phyloP scores from a whole-genome alignment of 2,888 invertebrate species.

The Conops quadrifasciatus region DNA sequence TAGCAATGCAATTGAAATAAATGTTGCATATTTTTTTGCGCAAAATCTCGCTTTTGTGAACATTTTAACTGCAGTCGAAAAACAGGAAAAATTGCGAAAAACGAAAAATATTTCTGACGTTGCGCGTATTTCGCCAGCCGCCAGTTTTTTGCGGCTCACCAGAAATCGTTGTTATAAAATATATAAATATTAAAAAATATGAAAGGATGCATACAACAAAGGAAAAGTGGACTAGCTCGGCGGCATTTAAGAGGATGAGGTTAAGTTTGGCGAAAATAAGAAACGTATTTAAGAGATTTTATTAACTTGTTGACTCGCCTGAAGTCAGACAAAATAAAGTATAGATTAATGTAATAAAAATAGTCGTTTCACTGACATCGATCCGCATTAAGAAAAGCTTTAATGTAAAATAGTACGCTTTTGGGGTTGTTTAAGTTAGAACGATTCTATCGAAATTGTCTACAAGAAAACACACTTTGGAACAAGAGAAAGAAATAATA shows the following conservation, averaged over 20 bases:
- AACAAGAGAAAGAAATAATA: too few relatives aligned
- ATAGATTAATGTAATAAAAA: neutral
- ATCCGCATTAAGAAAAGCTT: too few relatives aligned
- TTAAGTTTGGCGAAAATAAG: neutral
- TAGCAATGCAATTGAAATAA: constrained; percentile 35
- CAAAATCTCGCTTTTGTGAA: constrained; percentile 13
- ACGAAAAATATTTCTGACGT: constrained; percentile 8
- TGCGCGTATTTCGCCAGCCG: neutral
- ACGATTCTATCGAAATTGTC: too few relatives aligned
- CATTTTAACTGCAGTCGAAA: constrained; percentile 16
- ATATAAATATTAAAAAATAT: neutral
- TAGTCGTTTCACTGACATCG: neutral
- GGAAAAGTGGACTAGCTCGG: neutral
- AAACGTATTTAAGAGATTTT: constrained; percentile 18
- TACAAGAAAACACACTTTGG: too few relatives aligned
- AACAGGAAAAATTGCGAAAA: neutral
- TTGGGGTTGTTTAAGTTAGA: too few relatives aligned
- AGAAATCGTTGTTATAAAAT: neutral
- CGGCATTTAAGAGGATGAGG: constrained; percentile 10
- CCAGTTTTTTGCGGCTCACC: neutral
- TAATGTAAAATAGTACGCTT: too few relatives aligned
- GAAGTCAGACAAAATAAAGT: neutral
- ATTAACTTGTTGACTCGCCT: constrained; percentile 8
- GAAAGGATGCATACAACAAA: neutral
- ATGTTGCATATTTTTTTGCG: constrained; percentile 29